These are phyloP conservation scores for Gracilinanus agilis DNA, from an alignment of 2,113 vertebrate genomes.

Conservation along the genomic window DNA sequence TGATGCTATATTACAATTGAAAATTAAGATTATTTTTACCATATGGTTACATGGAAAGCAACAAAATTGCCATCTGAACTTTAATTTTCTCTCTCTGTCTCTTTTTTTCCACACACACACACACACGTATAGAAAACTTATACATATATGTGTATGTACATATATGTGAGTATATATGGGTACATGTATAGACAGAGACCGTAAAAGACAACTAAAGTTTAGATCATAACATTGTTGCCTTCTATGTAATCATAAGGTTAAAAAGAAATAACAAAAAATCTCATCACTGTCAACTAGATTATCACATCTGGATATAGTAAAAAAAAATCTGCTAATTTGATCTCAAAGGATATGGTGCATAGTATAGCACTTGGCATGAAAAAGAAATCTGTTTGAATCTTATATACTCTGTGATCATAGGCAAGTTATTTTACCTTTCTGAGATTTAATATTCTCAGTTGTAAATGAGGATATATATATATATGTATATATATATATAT, in stretches of 20 bases:
- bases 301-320: not conserved
- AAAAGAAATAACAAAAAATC: not conserved
- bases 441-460: not conserved
- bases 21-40: not conserved
- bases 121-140: too few species aligned
- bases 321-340: not conserved
- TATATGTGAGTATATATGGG: too few species aligned
- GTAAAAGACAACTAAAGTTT: not conserved
- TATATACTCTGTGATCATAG: not conserved
- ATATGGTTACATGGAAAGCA: not conserved
- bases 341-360: not conserved
- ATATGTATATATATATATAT: too few species aligned
- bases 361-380: not conserved
- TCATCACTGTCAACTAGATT: not conserved
- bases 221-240: not conserved
- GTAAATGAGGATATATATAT: too few species aligned
- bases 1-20: not conserved
- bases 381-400: not conserved
- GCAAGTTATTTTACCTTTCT: too few species aligned
- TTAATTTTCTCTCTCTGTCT: not conserved
- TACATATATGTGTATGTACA: too few species aligned
- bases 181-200: not conserved
- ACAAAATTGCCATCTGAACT: not conserved
- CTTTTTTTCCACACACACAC: not conserved
- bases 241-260: not conserved